Conservation (phyloP, 2,113 vertebrate species). For the Gasterosteus nipponicus region DNA sequence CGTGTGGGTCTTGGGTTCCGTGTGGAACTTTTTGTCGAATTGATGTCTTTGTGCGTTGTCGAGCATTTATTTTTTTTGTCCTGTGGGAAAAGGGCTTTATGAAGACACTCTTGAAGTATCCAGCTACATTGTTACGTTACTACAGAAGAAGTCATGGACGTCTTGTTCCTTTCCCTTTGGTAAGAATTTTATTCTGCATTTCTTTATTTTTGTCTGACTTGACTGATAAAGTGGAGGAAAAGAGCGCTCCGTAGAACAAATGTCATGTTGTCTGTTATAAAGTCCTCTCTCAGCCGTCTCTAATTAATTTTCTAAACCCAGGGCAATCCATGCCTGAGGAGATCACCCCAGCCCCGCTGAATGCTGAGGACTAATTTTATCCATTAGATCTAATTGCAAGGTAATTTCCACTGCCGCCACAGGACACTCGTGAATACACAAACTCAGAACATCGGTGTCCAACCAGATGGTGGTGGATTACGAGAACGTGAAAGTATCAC, state of each 20-base stretch:
- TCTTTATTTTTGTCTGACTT: neutral
- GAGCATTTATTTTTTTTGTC: neutral
- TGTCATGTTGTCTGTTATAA: slow-evolving; percentile 15
- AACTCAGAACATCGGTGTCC: slow-evolving; percentile 7
- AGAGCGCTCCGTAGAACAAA: slow-evolving; percentile 13
- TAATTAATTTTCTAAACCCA: slow-evolving; percentile 52
- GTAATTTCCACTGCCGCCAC: slow-evolving; percentile 46
- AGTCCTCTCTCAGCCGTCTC: slow-evolving; percentile 14
- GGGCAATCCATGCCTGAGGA: slow-evolving; percentile 29
- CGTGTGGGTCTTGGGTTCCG: neutral
- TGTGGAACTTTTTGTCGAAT: neutral
- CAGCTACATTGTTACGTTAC: neutral
- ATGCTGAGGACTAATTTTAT: slow-evolving; percentile 39
- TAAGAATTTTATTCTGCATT: neutral
- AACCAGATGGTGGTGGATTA: slow-evolving; percentile 23
- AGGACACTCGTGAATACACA: slow-evolving; percentile 28
- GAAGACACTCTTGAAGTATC: neutral
- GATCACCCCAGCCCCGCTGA: slow-evolving; percentile 20
- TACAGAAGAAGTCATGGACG: neutral
- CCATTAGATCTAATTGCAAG: slow-evolving; percentile 53
- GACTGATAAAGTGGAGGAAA: slow-evolving; percentile 8
- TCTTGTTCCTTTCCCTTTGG: neutral
- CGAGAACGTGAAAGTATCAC: slow-evolving; percentile 20
- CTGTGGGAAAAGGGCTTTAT: neutral
- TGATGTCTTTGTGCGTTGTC: neutral